Evolutionary conservation across 1,140 invertebrate genomes (phyloP), one percentile per base, ranked within the genome.

Genomic region (Samia ricini): DNA sequence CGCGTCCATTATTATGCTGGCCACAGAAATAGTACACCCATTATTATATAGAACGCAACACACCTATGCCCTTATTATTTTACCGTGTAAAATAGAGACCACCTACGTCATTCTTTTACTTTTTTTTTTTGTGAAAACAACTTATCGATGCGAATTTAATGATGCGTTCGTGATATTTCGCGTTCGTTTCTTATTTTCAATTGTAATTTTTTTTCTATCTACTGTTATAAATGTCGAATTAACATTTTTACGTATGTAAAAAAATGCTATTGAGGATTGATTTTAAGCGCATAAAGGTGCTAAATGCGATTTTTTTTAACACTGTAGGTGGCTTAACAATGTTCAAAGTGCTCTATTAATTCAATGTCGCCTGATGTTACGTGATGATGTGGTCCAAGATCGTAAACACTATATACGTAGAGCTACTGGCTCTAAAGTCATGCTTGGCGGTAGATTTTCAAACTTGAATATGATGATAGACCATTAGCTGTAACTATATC

Each of bases 61-160:
- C 71, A 82, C 83, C 83, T 82, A 76, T 81, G 73, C 77, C 67
- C 72, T 80, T 82, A 83, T 87, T 84, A 88, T 86, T 88, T 85
- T 74, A 69, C 81, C 70, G 74, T 74, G 78, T 85, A 84, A 83
- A 81, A 79, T 79, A 60, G 60, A 73, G 85, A 88, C 85, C 85
- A 88, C 85, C 85, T 72, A 86, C 81, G 76, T 70, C 56, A 79
- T 66, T 52, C 48, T 55, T 33, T n/a, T n/a, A n/a, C n/a, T 67
- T 64, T 69, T 66, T 63, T 69, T 81, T 83, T 82, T 78, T 75
- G 74, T 71, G 60, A 73, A 76, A 75, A 19, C 19, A 68, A 71
- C 63, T 78, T 77, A 69, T 76, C 59, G 63, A 77, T 79, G 75
- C 75, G 79, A 84, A 88, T 80, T 75, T 86, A 88, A 88, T 88